phyloP scores from a whole-genome alignment of 2,797 vertebrate species.

The Oreochromis mossambicus region DNA sequence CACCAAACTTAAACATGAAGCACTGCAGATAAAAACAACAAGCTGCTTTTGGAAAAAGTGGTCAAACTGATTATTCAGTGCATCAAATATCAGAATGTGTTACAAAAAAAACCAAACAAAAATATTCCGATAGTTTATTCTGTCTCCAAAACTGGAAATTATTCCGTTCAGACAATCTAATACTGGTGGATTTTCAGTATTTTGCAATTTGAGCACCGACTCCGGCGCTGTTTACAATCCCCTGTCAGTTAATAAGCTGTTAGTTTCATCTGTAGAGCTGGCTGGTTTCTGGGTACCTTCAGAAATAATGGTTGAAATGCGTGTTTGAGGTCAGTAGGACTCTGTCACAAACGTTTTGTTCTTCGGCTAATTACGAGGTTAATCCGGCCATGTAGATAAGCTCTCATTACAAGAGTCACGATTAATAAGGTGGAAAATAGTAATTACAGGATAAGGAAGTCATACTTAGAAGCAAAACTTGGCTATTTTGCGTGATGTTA shows the following conservation, averaged over 20 bases:
- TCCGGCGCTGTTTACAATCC: rapidly evolving
- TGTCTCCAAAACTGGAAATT: background rate
- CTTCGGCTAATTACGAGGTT: background rate
- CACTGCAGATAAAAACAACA: background rate
- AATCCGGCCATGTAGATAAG: background rate
- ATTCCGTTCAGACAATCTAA: background rate
- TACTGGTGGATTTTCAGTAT: background rate
- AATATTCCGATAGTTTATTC: background rate
- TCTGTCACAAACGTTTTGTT: background rate
- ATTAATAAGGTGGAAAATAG: background rate
- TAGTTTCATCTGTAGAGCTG: background rate
- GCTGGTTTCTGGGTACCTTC: background rate
- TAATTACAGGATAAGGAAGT: background rate
- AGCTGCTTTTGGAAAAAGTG: background rate
- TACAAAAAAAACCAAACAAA: background rate
- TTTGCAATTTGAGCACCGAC: background rate
- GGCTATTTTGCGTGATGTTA: background rate
- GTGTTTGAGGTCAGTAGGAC: background rate
- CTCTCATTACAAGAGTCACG: background rate
- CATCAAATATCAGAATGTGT: background rate
- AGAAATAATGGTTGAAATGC: background rate
- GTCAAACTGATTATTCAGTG: background rate
- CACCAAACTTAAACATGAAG: background rate
- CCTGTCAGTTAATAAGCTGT: background rate
- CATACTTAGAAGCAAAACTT: rapidly evolving